Percentiles rank a stretch among this genome's conserved stretches.
These are phyloP conservation scores for Bolborhynchus lineola DNA, from an alignment of 2,113 vertebrate species.

Conservation along the genomic window DNA sequence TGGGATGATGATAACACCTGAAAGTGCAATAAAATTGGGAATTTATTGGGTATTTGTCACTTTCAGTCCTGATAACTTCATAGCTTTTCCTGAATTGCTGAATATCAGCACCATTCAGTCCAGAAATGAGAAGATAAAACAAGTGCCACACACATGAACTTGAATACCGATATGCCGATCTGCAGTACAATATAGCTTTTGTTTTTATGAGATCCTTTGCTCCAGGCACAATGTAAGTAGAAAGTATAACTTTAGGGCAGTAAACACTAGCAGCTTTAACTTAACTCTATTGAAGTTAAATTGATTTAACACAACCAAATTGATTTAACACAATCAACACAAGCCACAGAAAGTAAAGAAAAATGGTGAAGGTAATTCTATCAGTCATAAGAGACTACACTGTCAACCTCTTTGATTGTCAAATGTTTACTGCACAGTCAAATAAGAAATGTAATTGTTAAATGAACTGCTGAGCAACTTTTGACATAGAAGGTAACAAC, in stretches of 20 bases:
- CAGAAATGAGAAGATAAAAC: background rate
- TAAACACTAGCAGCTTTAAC: background rate
- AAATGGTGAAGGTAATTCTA: background rate
- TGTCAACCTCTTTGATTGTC: background rate
- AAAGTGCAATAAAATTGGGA: background rate
- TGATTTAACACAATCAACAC: background rate
- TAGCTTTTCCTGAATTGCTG: background rate
- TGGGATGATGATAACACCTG: slow-evolving; percentile 71
- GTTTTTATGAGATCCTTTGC: background rate
- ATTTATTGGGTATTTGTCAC: background rate
- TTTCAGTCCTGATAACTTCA: background rate
- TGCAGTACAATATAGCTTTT: background rate
- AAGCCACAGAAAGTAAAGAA: background rate
- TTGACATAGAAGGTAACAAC: background rate
- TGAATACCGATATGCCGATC: background rate
- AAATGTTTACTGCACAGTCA: background rate
- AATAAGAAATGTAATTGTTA: background rate
- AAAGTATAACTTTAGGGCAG: background rate
- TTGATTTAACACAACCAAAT: background rate
- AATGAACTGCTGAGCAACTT: background rate
- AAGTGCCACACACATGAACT: background rate
- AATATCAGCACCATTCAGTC: background rate
- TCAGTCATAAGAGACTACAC: background rate
- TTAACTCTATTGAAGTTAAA: background rate
- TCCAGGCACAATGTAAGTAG: background rate